phyloP scores from a whole-genome alignment of 2,797 vertebrate species.

The Perodicticus potto region DNA sequence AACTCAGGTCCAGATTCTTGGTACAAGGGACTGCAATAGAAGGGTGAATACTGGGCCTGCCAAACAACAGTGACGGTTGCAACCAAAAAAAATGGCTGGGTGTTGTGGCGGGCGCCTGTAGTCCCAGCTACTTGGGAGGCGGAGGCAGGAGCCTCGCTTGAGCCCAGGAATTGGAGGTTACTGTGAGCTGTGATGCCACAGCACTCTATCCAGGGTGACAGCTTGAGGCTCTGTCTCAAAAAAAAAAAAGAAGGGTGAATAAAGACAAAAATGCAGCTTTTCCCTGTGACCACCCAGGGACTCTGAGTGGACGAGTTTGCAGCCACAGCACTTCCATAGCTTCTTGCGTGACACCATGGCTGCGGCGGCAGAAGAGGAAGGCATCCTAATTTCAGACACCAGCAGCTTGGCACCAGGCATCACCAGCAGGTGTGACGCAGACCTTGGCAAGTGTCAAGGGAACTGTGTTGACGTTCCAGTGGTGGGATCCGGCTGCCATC shows the following conservation, averaged over 20 bases:
- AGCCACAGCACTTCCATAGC: neutral
- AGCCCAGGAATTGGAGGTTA: too few relatives aligned
- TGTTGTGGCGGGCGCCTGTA: too few relatives aligned
- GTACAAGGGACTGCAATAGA: neutral
- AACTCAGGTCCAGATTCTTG: neutral
- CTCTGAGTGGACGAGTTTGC: neutral
- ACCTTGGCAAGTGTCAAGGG: neutral
- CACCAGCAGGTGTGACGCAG: neutral
- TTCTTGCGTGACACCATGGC: neutral
- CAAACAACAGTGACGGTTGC: too few relatives aligned
- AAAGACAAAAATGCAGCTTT: neutral
- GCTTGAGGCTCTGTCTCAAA: too few relatives aligned
- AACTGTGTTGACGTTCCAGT: neutral
- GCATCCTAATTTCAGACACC: neutral
- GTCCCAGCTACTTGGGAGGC: too few relatives aligned
- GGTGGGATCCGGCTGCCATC: neutral
- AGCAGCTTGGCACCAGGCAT: neutral
- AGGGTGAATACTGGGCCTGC: too few relatives aligned
- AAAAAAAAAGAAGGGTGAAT: neutral
- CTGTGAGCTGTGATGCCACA: too few relatives aligned
- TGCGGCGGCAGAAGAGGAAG: neutral
- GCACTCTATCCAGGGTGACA: too few relatives aligned
- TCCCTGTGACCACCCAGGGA: neutral
- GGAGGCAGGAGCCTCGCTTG: too few relatives aligned
- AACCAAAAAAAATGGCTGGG: too few relatives aligned